These are phyloP conservation scores for Ianthella basta DNA, from an alignment of 37 sponge, comb jelly and placozoan genomes.

Conservation along the genomic window DNA sequence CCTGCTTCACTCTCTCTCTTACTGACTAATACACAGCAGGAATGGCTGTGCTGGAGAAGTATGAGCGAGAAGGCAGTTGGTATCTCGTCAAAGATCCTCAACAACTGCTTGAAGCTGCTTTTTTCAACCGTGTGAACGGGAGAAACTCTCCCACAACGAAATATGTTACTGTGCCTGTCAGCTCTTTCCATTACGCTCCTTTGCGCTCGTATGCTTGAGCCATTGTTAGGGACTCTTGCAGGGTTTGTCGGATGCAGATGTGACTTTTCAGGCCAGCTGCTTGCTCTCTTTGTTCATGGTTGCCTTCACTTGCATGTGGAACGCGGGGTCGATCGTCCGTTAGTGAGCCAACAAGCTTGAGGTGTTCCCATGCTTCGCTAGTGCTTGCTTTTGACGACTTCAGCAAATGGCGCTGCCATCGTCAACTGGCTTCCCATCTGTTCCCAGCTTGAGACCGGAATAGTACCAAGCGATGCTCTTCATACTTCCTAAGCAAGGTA, in stretches of 20 bases:
- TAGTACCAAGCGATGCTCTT: conserved; percentile 28
- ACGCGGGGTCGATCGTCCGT: conserved; percentile 11
- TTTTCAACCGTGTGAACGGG: conserved; percentile 26
- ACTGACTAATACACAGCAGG: conserved; percentile 39
- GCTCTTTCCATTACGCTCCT: conserved; percentile 41
- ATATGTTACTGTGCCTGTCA: conserved; percentile 31
- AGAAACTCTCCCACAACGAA: conserved; percentile 27
- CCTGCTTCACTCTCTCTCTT: not conserved
- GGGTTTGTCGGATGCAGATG: not conserved
- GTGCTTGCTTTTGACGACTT: conserved; percentile 14
- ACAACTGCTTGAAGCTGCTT: conserved; percentile 17
- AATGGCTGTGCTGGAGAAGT: conserved; percentile 34
- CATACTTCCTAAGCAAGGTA: too few species aligned
- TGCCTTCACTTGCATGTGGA: not conserved
- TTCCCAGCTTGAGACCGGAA: not conserved
- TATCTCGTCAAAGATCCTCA: conserved; percentile 35
- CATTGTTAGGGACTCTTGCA: not conserved
- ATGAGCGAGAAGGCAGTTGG: conserved; percentile 30
- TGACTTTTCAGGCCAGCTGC: not conserved
- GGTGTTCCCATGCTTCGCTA: conserved; percentile 32
- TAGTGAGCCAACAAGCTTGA: conserved; percentile 34
- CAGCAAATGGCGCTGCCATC: conserved; percentile 33
- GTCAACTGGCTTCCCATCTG: conserved; percentile 1
- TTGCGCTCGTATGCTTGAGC: conserved; percentile 1
- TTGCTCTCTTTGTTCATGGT: conserved; percentile 15